These are phyloP conservation scores for Latrodectus hesperus DNA, from an alignment of 2,888 invertebrate genomes.

Conservation along the genomic window DNA sequence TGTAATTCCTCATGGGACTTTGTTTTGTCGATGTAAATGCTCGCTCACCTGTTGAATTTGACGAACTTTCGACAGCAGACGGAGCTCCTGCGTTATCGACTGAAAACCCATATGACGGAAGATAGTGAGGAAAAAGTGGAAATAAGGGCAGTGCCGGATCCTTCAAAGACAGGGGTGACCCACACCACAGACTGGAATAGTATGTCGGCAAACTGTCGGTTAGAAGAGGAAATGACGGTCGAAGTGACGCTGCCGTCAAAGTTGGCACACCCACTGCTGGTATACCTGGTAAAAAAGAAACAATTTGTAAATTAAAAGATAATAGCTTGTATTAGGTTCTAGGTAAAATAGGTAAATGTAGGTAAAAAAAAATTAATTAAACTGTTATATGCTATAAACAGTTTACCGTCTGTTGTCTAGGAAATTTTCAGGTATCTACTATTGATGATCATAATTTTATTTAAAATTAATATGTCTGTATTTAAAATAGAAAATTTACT, in stretches of 20 bases:
- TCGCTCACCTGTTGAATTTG: constrained; percentile 34
- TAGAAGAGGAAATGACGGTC: constrained; percentile 44
- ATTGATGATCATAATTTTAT: no score
- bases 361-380: background rate
- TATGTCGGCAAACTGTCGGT: constrained; percentile 55
- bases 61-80: constrained; percentile 21
- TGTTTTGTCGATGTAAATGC: background rate
- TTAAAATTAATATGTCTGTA: no score
- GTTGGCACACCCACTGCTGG: constrained; percentile 43
- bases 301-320: background rate
- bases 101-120: constrained; percentile 49
- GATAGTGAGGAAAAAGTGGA: constrained; percentile 60
- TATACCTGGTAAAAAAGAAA: constrained; percentile 18
- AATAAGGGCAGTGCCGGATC: constrained; percentile 50
- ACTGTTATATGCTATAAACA: background rate
- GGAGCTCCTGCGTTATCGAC: background rate
- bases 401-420: background rate
- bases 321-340: background rate
- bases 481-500: no score
- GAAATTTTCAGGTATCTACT: background rate
- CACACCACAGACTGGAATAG: constrained; percentile 61
- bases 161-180: constrained; percentile 45
- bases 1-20: no score
- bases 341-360: background rate
- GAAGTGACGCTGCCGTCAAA: constrained; percentile 28